Conservation (phyloP, 2,113 vertebrate species). For the Onychostoma macrolepis region DNA sequence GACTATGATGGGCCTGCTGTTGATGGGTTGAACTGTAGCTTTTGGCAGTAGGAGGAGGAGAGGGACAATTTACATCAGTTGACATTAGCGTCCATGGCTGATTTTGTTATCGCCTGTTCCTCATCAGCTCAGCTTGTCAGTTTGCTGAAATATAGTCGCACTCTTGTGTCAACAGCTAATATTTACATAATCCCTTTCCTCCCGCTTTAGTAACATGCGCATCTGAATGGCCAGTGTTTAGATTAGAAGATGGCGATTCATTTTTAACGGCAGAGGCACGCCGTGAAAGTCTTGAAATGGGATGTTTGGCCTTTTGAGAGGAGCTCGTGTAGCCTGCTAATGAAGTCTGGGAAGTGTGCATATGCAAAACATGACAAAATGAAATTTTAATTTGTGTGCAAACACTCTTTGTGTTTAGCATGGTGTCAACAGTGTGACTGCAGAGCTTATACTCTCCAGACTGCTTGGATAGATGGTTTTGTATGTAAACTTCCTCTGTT, state of each 20-base stretch:
- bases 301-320: conserved; percentile 69
- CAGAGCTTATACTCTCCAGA: background rate
- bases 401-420: background rate
- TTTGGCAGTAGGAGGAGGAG: conserved; percentile 40
- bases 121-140: conserved; percentile 57
- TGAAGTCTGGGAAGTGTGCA: background rate
- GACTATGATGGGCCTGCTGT: conserved; percentile 11
- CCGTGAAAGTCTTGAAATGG: conserved; percentile 66
- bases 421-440: background rate
- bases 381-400: conserved; percentile 29
- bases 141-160: conserved; percentile 60
- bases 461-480: conserved; percentile 30
- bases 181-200: conserved; percentile 75
- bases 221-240: conserved; percentile 64
- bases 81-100: conserved; percentile 52
- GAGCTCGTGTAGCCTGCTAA: conserved; percentile 13
- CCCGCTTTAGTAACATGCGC: conserved; percentile 63
- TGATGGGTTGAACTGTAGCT: conserved; percentile 41
- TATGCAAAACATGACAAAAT: conserved; percentile 39
- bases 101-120: conserved; percentile 56
- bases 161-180: conserved; percentile 75
- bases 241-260: conserved; percentile 77
- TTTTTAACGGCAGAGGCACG: conserved; percentile 67
- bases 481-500: conserved; percentile 19
- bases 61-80: conserved; percentile 51